Conservation (phyloP, 2,113 vertebrate genomes). For the Thermophis baileyi region DNA sequence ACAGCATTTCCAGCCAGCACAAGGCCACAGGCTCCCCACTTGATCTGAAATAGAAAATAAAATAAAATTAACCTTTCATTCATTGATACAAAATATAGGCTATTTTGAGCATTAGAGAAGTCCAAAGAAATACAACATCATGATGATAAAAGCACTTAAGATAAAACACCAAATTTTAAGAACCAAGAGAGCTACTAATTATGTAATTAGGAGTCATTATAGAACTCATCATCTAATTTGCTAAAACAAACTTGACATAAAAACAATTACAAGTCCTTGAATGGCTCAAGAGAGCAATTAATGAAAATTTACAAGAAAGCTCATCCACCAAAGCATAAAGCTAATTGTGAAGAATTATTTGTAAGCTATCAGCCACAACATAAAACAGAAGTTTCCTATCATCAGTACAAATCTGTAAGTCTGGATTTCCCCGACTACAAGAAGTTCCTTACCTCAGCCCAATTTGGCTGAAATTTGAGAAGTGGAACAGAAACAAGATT, state of each 20-base stretch:
- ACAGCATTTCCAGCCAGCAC: slow-evolving; percentile 92
- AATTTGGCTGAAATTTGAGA: not conserved
- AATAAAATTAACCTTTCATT: slow-evolving; percentile 32
- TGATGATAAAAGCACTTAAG: slow-evolving; percentile 51
- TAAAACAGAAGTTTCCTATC: not conserved
- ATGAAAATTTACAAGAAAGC: not conserved
- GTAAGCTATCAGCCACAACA: not conserved
- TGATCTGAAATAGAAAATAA: slow-evolving; percentile 80
- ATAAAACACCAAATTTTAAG: slow-evolving; percentile 16
- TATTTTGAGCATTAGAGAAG: slow-evolving; percentile 38
- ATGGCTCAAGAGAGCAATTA: slow-evolving; percentile 6
- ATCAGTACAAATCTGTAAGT: not conserved
- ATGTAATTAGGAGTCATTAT: slow-evolving; percentile 9
- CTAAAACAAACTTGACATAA: slow-evolving; percentile 24
- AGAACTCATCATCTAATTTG: slow-evolving; percentile 25
- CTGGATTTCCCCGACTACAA: not conserved
- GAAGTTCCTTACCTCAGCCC: not conserved
- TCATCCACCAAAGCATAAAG: not conserved
- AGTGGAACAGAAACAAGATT: not conserved
- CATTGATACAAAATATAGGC: not conserved
- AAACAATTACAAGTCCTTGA: slow-evolving; percentile 27
- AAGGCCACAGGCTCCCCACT: slow-evolving; percentile 93
- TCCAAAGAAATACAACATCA: slow-evolving; percentile 39
- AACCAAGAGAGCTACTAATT: not conserved
- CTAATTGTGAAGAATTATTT: not conserved